Base-by-base conservation (phyloP, 2,797 vertebrate species). In the Sparus aurata region DNA sequence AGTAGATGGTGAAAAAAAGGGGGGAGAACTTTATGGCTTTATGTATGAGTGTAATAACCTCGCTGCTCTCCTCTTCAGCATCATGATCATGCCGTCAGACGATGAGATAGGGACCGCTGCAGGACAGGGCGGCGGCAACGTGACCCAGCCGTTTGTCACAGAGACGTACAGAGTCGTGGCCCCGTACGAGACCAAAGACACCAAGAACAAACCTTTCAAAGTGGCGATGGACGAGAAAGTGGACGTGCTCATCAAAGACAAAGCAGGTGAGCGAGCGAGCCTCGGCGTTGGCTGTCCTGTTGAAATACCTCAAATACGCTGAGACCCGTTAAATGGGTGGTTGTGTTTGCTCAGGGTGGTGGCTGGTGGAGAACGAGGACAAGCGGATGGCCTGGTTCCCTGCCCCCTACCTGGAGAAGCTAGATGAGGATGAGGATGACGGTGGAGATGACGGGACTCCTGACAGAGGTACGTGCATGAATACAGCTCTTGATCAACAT, bases 311-410 rank as follows among this genome's bases (percentile, higher is more conserved):
- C 9, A 22, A 45, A 41, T 30, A 0, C 18, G 1, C 10, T 2
- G 67, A n/a, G 27, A 38, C 20, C 18, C 25, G 38, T 27, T 50
- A 45, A 50, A 73, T 5, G 9, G 41, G 47, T 25, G 57, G 17
- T 22, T 68, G 17, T 72, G 69, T 69, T 22, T 79, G 4, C 72
- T 46, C 85, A 99, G 98, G 98, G 0, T 99, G 98, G 98, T 99
- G 98, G 98, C 94, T 99, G 12, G 98, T 99, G 80, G 97, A 96
- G 85, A 99, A 97, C 0, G 80, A 96, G 18, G 93, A 94, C 50
- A 97, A 96, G 77, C 91, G 86, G 53, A 85, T 95, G 15, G 97
- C 97, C 59, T 99, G 97, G 98, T 99, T 99, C 86, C 98, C 98
- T 34, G 97, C 97, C 15, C 96, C 97, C 0, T 99, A 97, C 83